Evolutionary conservation across 2,888 invertebrate species (phyloP).

Genomic region (Polylopha cassiicola): DNA sequence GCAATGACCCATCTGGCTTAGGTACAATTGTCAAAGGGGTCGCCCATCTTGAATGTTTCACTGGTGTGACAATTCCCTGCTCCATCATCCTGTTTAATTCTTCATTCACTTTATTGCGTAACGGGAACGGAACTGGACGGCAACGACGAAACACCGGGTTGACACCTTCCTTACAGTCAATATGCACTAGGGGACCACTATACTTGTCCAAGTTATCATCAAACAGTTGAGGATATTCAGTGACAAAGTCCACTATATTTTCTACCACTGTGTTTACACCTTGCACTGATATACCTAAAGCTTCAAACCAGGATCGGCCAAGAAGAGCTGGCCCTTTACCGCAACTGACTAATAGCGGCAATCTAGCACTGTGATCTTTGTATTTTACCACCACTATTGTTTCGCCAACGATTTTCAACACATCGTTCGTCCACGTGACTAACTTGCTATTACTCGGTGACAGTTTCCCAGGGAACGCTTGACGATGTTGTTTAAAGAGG

Average conservation of each 20-base stretch:
- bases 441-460: too few species aligned
- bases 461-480: too few species aligned
- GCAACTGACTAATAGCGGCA: too few species aligned
- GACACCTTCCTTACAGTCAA: slow-evolving; percentile 8
- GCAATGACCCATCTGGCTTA: slow-evolving; percentile 22
- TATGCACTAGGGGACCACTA: slow-evolving; percentile 12
- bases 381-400: too few species aligned
- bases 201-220: slow-evolving; percentile 14
- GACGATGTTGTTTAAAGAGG: too few species aligned
- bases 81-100: slow-evolving; percentile 16
- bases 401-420: too few species aligned
- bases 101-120: slow-evolving; percentile 22
- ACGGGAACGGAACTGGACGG: slow-evolving; percentile 24
- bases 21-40: slow-evolving; percentile 17
- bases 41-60: slow-evolving; percentile 23
- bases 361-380: too few species aligned
- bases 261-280: too few species aligned
- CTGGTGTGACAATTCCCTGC: slow-evolving; percentile 17
- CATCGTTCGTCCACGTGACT: too few species aligned
- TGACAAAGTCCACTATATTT: slow-evolving; percentile 8
- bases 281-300: too few species aligned
- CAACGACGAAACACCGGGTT: slow-evolving; percentile 17
- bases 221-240: slow-evolving; percentile 16
- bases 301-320: too few species aligned
- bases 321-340: too few species aligned